Evolutionary conservation across 2,113 vertebrate genomes (phyloP).

Genomic region (Ailurus styani): DNA sequence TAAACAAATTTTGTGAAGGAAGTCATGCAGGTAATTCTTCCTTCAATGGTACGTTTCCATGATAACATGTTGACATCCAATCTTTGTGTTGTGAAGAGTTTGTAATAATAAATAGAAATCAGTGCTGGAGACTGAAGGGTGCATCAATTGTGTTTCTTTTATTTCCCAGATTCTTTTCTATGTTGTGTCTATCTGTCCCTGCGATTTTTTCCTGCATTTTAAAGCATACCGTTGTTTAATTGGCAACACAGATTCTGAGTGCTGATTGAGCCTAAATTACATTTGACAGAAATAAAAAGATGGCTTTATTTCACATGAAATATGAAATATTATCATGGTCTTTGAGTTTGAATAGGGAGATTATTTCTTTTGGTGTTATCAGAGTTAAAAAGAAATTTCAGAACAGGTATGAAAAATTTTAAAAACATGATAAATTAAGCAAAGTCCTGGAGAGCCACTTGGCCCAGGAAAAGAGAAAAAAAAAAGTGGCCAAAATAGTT

Average conservation of each 20-base stretch:
- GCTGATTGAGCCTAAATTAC: constrained; percentile 73
- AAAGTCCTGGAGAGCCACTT: neutral
- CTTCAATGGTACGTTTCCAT: constrained; percentile 69
- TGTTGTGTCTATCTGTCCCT: constrained; percentile 61
- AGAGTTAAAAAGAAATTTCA: constrained; percentile 50
- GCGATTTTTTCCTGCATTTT: constrained; percentile 70
- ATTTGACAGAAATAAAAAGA: constrained; percentile 74
- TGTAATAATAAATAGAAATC: constrained; percentile 81
- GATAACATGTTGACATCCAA: constrained; percentile 75
- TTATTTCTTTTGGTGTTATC: neutral
- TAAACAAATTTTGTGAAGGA: constrained; percentile 76
- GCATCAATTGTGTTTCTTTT: constrained; percentile 78
- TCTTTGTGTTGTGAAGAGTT: constrained; percentile 79
- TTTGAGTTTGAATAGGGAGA: constrained; percentile 43
- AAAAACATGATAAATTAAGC: neutral
- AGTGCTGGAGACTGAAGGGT: constrained; percentile 71
- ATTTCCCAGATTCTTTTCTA: constrained; percentile 40
- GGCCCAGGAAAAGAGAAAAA: neutral
- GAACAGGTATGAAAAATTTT: constrained; percentile 44
- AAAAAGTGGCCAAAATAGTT: neutral
- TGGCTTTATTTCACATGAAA: constrained; percentile 71
- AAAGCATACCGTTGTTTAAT: constrained; percentile 77
- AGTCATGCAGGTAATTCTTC: constrained; percentile 73
- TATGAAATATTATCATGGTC: constrained; percentile 61
- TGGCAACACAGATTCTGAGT: constrained; percentile 64